Percentiles rank a stretch among this genome's conserved stretches.
Evolutionary conservation across 2,797 vertebrate species (phyloP).

Genomic region (Danio tinwini): DNA sequence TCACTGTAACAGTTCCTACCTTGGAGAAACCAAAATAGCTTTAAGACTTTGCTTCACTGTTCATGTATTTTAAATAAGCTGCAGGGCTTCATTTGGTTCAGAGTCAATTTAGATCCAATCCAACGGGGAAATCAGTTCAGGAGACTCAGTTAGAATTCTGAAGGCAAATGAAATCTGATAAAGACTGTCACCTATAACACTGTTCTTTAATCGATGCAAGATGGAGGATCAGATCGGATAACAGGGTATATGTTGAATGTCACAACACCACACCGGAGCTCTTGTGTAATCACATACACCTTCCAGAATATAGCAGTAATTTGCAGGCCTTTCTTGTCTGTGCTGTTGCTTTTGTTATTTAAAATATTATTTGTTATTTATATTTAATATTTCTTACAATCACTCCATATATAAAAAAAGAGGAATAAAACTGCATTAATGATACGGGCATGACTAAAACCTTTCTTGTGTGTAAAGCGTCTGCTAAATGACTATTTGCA

Average conservation of each 20-base stretch:
- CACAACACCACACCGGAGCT: no score
- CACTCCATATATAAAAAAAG: no score
- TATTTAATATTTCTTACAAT: no score
- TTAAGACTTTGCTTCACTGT: neutral
- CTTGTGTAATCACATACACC: no score
- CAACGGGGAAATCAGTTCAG: conserved; percentile 36
- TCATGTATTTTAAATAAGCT: conserved; percentile 11
- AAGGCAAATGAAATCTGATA: conserved; percentile 19
- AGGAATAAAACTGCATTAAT: no score
- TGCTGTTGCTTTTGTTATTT: no score
- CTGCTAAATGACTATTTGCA: no score
- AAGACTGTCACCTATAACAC: neutral
- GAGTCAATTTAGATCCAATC: conserved; percentile 17
- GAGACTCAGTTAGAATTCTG: conserved; percentile 12
- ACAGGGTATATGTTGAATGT: neutral
- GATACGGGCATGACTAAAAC: no score
- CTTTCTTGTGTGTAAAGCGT: no score
- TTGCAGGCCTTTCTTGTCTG: no score
- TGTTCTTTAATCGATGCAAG: neutral
- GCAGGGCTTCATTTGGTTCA: neutral
- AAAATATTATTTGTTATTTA: no score
- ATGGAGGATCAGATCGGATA: neutral
- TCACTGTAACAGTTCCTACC: neutral
- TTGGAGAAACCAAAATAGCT: conserved; percentile 23
- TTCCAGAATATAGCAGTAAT: no score